Base-by-base conservation (phyloP, 2,888 invertebrate genomes). In the Caenorhabditis becei region DNA sequence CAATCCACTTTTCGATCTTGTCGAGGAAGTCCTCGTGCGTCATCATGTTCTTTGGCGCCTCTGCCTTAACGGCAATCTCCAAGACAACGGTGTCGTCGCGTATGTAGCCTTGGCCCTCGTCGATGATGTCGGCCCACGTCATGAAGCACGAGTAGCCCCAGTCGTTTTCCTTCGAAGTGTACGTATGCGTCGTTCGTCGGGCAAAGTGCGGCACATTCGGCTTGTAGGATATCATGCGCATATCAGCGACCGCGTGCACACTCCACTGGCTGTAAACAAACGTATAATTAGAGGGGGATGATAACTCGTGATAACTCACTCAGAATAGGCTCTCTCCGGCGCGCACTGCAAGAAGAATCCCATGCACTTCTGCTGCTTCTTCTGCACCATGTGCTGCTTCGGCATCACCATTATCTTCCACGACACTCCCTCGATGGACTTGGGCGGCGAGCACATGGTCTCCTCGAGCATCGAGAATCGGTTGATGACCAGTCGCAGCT, bases 101-200 rank as follows among this genome's bases (percentile, higher is more conserved):
- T 49, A 97, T 94, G 91, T 94, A 97, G 44, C 96, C 97, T 92
- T 96, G 97, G 63, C 96, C 95, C 0, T 95, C 94, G 92, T 98
- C 97, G 90, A 96, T 93, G 62, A 99, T 94, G 88, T 98, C 93
- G 18, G 90, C 90, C 97, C 97, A 97, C 4, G 95, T 94, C 94
- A 98, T 95, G 91, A 98, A 99, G 92, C 97, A 97, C 82, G 97
- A 96, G 92, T 97, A 99, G 14, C 99, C 99, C 96, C 98, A 94
- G 90, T 94, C 94, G 92, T 95, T 95, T 92, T 96, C 95, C 92
- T 94, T 97, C 92, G 95, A 95, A 92, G 96, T 98, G 93, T 96
- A 99, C 92, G 96, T 94, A 93, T 97, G 98, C 92, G 96, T 97
- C 92, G 96, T 98, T 79, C 91, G 90, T 51, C 91, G 85, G 28